Percentiles rank a stretch among this genome's conserved stretches.
Conservation (phyloP, 2,797 vertebrate species). For the Menidia menidia region DNA sequence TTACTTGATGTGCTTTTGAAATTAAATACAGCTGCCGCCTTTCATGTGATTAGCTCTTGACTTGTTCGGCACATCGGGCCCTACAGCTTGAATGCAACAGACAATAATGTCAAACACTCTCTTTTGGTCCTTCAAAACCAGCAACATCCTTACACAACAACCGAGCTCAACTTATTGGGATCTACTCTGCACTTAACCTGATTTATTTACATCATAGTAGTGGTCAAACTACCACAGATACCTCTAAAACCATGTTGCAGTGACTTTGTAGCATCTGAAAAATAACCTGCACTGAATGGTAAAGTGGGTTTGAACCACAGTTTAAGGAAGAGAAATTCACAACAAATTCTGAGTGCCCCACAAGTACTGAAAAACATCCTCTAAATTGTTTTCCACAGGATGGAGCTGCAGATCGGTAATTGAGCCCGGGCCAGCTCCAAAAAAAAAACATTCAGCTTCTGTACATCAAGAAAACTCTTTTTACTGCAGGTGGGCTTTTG, state of each 20-base stretch:
- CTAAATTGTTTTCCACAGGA: background rate
- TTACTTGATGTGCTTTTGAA: conserved; percentile 45
- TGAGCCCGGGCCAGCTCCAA: background rate
- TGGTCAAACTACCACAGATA: conserved; percentile 28
- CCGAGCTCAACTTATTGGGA: conserved; percentile 21
- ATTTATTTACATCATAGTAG: conserved; percentile 13
- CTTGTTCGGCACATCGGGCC: conserved; percentile 37
- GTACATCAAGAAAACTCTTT: background rate
- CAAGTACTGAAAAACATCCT: background rate
- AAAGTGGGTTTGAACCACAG: conserved; percentile 14
- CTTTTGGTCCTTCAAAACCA: conserved; percentile 35
- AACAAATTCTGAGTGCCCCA: background rate
- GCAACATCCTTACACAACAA: conserved; percentile 24
- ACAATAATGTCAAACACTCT: conserved; percentile 29
- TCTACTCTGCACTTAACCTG: conserved; percentile 7
- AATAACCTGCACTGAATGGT: conserved; percentile 13
- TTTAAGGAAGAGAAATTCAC: conserved; percentile 3
- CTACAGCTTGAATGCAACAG: conserved; percentile 7
- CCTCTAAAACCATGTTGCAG: background rate
- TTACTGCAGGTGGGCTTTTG: background rate
- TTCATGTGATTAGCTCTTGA: conserved; percentile 46
- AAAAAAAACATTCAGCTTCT: background rate
- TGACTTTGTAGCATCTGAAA: background rate
- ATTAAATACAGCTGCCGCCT: conserved; percentile 34
- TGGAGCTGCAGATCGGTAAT: background rate